Evolutionary conservation across 53 echinoderm and acorn worm species (phyloP), one percentile per base, ranked within the genome.

Genomic region (Stichopus horrens): DNA sequence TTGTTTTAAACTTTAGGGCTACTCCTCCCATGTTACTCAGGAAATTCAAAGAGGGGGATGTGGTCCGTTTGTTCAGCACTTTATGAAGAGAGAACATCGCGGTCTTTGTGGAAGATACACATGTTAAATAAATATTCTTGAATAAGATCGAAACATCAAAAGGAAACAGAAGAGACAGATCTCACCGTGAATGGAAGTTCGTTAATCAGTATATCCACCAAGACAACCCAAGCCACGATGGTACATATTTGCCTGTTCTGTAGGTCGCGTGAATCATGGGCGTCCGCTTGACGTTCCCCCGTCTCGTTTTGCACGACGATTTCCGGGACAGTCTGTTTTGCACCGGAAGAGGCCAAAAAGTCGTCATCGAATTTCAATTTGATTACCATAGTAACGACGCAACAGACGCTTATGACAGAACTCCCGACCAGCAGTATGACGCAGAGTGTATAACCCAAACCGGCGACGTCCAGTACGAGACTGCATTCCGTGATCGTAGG

Each of bases 121-220:
- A 37, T 2, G 67, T 14, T 66, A 66, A 18, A 66, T 14, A 66
- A 66, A 66, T 1, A 66, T 66, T 66, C 1, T 37, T 37, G 37
- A 37, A 37, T 37, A 37, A 2, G n/a, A 67, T 67, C 0, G 68
- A 1, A 11, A 14, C 68, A 67, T 14, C 9, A 9, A 3, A 67
- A 67, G 14, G 76, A 76, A 10, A 3, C 11, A 7, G 53, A 54
- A 52, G 13, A 54, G 53, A 81, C 54, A 65, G 58, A 10, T 8
- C 95, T 93, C 87, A 96, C 97, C 79, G 93, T 93, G 88, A 94
- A 96, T 57, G 97, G 97, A 76, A 96, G 82, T 68, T 92, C 97
- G 74, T 90, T 93, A 23, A 93, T 76, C 54, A 88, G 77, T 79
- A 93, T 92, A 58, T 95, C 91, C 20, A 93, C 77, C 13, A 91